phyloP scores from a whole-genome alignment of 1,140 invertebrate species.

The Halesus radiatus region DNA sequence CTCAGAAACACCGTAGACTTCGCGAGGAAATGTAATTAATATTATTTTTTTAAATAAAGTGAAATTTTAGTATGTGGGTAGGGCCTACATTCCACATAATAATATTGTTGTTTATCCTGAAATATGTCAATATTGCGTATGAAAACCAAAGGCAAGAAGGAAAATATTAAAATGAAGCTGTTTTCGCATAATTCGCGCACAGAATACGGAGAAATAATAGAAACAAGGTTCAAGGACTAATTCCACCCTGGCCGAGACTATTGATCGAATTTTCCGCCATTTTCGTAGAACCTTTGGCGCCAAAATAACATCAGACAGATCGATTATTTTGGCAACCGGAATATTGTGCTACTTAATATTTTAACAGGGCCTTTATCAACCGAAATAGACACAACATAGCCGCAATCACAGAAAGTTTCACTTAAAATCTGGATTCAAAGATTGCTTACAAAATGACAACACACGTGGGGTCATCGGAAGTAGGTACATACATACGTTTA shows the following conservation, averaged over 20 bases:
- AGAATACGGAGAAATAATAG: too few relatives aligned
- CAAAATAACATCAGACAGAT: slow-evolving; percentile 46
- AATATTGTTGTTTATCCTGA: too few relatives aligned
- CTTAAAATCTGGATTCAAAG: not conserved
- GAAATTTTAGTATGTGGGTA: too few relatives aligned
- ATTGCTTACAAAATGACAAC: slow-evolving; percentile 24
- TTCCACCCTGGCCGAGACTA: slow-evolving; percentile 34
- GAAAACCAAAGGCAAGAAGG: too few relatives aligned
- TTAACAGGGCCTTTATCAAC: not conserved
- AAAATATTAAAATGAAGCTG: too few relatives aligned
- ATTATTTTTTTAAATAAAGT: too few relatives aligned
- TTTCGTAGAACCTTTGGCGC: slow-evolving; percentile 49
- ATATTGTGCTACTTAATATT: not conserved
- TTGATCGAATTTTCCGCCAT: slow-evolving; percentile 50
- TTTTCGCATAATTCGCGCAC: too few relatives aligned
- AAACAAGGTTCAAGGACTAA: slow-evolving; percentile 3
- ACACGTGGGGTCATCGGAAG: slow-evolving; percentile 39
- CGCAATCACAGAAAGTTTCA: not conserved
- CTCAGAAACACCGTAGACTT: too few relatives aligned
- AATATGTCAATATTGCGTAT: too few relatives aligned
- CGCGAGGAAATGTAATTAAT: too few relatives aligned
- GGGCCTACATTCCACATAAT: too few relatives aligned
- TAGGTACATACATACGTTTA: slow-evolving; percentile 4
- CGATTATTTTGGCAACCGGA: slow-evolving; percentile 26
- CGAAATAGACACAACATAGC: not conserved